Base-by-base conservation (phyloP, 1,140 invertebrate species). In the Stegodyphus dumicola region DNA sequence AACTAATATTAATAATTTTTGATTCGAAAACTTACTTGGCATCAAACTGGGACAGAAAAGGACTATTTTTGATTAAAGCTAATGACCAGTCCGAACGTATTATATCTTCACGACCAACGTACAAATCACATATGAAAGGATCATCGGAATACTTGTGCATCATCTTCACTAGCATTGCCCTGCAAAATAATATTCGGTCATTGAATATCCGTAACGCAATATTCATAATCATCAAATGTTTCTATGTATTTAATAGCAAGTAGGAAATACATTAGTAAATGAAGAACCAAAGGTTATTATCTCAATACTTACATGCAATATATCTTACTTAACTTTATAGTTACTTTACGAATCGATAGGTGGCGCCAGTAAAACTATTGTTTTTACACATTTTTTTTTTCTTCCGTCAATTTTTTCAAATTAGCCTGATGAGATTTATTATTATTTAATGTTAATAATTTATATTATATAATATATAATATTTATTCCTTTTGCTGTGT, bases 91-190 rank as follows among this genome's bases (percentile, higher is more conserved):
- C 81, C 11, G 81, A 48, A 13, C 65, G 73, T 6, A 69, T 48
- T n/a, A 85, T 76, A 4, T 56, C 74, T 10, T 77, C 81, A 51
- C 56, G 65, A 7, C 53, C 81, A 1, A 85, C 81, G 49, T 85
- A 85, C 52, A 85, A 33, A 48, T 85, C 81, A 18, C 81, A 85
- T 0, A 85, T 64, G 15, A 51, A 18, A 17, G 48, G n/a, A 51
- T 85, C 81, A 5, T 77, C 81, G 13, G 81, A 48, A 13, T 76
- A 85, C 0, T 18, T 49, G 15, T 77, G 33, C 81, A 85, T 85
- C 10, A 75, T 33, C 52, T 85, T 76, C 52, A 76, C 81, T 7
- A 85, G 18, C 71, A 77, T 85, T 4, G 74, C 77, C 53, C 81
- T 85, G 15, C 33, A 11, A 65, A 53, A 56, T 33, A 33, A 33